Evolutionary conservation across 2,888 invertebrate genomes (phyloP).

Genomic region (Noctua janthe): DNA sequence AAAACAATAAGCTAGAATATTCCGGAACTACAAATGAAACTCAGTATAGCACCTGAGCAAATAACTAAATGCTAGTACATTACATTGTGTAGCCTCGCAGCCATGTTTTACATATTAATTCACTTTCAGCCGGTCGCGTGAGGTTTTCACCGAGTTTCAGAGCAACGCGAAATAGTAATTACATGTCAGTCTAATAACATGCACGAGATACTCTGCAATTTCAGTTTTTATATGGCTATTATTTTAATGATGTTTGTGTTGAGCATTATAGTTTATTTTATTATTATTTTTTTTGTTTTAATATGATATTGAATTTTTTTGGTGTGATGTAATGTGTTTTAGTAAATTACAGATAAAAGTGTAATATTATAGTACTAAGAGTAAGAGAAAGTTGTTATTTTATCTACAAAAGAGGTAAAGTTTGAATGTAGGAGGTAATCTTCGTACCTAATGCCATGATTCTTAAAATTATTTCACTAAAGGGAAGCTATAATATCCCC

Average conservation of each 20-base stretch:
- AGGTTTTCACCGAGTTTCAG: slow-evolving; percentile 67
- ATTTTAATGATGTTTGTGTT: slow-evolving; percentile 18
- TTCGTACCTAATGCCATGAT: not conserved
- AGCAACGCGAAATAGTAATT: slow-evolving; percentile 50
- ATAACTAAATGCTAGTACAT: slow-evolving; percentile 41
- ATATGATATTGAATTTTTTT: not conserved
- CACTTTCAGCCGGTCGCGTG: slow-evolving; percentile 70
- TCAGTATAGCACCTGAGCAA: slow-evolving; percentile 46
- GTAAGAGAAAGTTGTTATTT: not conserved
- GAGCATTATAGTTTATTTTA: not conserved
- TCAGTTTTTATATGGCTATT: slow-evolving; percentile 27
- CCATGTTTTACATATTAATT: slow-evolving; percentile 70
- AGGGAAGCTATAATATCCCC: too few species aligned
- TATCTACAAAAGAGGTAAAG: not conserved
- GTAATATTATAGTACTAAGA: too few species aligned
- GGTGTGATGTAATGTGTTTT: not conserved
- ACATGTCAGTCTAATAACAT: slow-evolving; percentile 42
- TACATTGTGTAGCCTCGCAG: slow-evolving; percentile 42
- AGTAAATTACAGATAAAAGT: too few species aligned
- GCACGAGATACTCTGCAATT: slow-evolving; percentile 32
- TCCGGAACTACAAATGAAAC: slow-evolving; percentile 59
- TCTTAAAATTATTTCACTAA: not conserved
- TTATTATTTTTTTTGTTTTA: not conserved
- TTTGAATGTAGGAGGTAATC: not conserved
- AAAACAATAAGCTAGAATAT: slow-evolving; percentile 36